Percentiles rank a stretch among this genome's conserved stretches.
Evolutionary conservation across 1,140 invertebrate genomes (phyloP).

Genomic region (Pararge aegeria): DNA sequence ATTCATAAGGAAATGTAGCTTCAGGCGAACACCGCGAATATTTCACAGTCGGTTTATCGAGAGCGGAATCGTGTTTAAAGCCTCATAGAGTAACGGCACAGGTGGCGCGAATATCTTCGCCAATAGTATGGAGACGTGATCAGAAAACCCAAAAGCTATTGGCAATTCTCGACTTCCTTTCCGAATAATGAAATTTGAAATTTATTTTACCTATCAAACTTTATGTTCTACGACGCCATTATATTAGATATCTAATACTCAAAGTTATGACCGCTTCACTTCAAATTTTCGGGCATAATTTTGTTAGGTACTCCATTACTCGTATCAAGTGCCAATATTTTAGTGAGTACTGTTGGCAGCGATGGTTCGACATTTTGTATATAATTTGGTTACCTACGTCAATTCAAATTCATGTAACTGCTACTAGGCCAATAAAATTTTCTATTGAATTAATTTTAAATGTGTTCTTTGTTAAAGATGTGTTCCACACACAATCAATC

Average conservation of each 20-base stretch:
- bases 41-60: conserved; percentile 77
- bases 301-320: neutral
- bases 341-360: neutral
- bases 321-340: neutral
- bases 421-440: too few relatives aligned
- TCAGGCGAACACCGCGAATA: conserved; percentile 65
- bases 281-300: neutral
- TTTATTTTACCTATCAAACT: conserved; percentile 69
- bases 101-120: conserved; percentile 75
- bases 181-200: conserved; percentile 78
- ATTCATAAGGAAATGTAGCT: conserved; percentile 74
- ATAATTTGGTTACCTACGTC: neutral
- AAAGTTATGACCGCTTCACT: neutral
- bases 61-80: conserved; percentile 72
- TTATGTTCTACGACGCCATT: conserved; percentile 55
- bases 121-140: conserved; percentile 77
- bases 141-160: conserved; percentile 70
- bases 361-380: too few relatives aligned
- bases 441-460: too few relatives aligned
- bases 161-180: conserved; percentile 73
- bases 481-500: too few relatives aligned
- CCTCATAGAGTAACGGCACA: conserved; percentile 74
- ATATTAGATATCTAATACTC: conserved; percentile 33
- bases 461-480: too few relatives aligned
- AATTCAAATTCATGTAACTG: neutral